Conservation (phyloP, 2,888 invertebrate species). For the Mesorhabditis belari region DNA sequence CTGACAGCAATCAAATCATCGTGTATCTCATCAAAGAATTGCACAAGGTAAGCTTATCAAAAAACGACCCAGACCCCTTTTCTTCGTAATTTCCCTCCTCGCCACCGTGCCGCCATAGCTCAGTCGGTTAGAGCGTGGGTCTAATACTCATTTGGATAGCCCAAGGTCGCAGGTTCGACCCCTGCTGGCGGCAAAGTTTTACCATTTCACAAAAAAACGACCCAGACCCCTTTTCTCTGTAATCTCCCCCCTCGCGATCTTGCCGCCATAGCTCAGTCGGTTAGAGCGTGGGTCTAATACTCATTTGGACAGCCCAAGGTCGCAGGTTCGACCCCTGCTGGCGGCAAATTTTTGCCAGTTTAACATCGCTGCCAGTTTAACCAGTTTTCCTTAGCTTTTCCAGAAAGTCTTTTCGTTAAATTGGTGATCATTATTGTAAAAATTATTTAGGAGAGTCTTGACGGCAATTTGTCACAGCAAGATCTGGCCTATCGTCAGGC, state of each 20-base stretch:
- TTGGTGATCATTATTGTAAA: neutral
- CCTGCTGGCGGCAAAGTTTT: slow-evolving; percentile 52
- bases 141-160: no score
- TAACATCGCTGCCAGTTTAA: no score
- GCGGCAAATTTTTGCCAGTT: no score
- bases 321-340: slow-evolving; percentile 52
- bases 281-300: slow-evolving; percentile 52
- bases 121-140: slow-evolving; percentile 52
- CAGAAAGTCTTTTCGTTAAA: slow-evolving; percentile 50
- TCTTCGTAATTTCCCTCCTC: no score
- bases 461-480: neutral
- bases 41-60: neutral
- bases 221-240: no score
- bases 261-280: slow-evolving; percentile 51
- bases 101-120: no score
- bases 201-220: no score
- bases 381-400: no score
- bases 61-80: no score
- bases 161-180: slow-evolving; percentile 53
- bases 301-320: slow-evolving; percentile 53
- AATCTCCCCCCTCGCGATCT: no score
- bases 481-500: neutral
- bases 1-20: slow-evolving; percentile 83
- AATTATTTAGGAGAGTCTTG: neutral
- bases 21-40: slow-evolving; percentile 22